Conservation (phyloP, 2,888 invertebrate genomes). For the Scaptomyza parva region DNA sequence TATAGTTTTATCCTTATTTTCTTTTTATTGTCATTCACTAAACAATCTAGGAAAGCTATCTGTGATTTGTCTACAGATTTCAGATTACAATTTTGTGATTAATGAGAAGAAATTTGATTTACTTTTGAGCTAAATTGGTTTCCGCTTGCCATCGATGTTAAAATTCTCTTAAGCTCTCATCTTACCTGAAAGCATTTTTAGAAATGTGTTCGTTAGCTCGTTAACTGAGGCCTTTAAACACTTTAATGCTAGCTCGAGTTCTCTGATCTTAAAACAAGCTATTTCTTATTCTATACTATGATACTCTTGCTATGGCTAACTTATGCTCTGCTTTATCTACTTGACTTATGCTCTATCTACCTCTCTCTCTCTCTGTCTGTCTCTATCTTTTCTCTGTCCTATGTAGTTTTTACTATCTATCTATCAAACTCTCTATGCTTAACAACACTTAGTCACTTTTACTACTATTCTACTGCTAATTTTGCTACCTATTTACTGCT, state of each 20-base stretch:
- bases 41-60: slow-evolving; percentile 25
- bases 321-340: slow-evolving; percentile 24
- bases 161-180: slow-evolving; percentile 19
- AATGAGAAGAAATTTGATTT: not conserved
- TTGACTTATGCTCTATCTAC: not conserved
- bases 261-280: slow-evolving; percentile 56
- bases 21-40: slow-evolving; percentile 5
- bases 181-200: not conserved
- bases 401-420: slow-evolving; percentile 49
- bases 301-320: slow-evolving; percentile 22
- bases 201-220: slow-evolving; percentile 31
- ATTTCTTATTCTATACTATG: slow-evolving; percentile 13
- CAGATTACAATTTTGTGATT: not conserved
- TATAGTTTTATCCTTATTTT: slow-evolving; percentile 1
- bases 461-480: slow-evolving; percentile 33
- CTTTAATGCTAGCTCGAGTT: slow-evolving; percentile 38
- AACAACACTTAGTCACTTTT: slow-evolving; percentile 36
- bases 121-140: not conserved
- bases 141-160: slow-evolving; percentile 27
- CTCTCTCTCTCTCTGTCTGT: not conserved
- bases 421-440: slow-evolving; percentile 30
- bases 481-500: slow-evolving; percentile 48
- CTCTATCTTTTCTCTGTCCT: slow-evolving; percentile 12
- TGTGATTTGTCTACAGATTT: not conserved
- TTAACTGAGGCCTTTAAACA: slow-evolving; percentile 32